Conservation (phyloP, 2,797 vertebrate genomes). For the Pyrocephalus nanus region DNA sequence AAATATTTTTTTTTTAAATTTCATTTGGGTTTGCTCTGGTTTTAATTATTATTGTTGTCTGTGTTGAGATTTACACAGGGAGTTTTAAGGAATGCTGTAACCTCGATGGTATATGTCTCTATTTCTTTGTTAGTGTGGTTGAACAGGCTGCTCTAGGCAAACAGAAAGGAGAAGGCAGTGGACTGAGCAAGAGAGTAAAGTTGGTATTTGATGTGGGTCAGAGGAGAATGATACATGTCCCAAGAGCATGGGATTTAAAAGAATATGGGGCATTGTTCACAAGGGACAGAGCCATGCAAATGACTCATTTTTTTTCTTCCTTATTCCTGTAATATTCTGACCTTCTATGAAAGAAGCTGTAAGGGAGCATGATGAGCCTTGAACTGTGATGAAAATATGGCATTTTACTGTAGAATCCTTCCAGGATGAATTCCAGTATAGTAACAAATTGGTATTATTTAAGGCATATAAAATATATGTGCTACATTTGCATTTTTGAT, state of each 20-base stretch:
- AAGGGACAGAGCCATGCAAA: background rate
- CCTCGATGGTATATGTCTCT: background rate
- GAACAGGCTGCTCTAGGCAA: background rate
- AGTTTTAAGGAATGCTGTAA: background rate
- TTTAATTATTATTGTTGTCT: conserved; percentile 13
- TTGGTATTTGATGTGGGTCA: background rate
- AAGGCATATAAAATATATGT: background rate
- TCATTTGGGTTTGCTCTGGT: background rate
- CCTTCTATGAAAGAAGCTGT: background rate
- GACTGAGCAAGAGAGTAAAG: background rate
- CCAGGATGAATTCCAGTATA: background rate
- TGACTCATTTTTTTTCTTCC: background rate
- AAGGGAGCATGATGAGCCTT: background rate
- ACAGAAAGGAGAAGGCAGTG: background rate
- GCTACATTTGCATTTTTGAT: background rate
- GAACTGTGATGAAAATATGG: background rate
- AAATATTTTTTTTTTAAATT: background rate
- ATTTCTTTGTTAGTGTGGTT: background rate
- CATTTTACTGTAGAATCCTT: background rate
- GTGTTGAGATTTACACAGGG: background rate
- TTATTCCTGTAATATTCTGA: background rate
- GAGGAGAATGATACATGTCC: background rate
- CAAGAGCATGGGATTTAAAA: background rate
- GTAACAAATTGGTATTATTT: background rate
- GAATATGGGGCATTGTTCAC: background rate